Base-by-base conservation (phyloP, 1,140 invertebrate genomes). In the honey bee (Apis mellifera) region DNA sequence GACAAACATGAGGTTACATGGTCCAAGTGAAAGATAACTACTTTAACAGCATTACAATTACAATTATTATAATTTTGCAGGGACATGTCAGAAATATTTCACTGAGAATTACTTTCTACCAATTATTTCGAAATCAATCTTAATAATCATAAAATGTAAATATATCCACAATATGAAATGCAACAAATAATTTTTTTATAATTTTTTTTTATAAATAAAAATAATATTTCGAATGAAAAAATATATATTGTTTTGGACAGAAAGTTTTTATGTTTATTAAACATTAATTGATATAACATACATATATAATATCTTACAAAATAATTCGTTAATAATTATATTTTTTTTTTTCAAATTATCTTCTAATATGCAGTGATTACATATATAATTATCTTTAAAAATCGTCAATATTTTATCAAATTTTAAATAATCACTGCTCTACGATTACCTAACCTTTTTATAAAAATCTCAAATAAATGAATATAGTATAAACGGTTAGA, bases 1-100 rank as follows among this genome's bases (percentile, higher is more conserved):
- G 64, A 69, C 62, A 69, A 85, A 59, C 84, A 84, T 64, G 52
- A 3, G n/a, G 19, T 52, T 62, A 52, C 21, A 54, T 21, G 73
- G 9, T n/a, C 13, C 17, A 32, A 52, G 59, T 69, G 70, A 60
- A 70, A 64, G 70, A 70, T 74, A 70, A 70, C 83, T 78, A 69
- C 8, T 60, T 19, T 32, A 78, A 62, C 65, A 68, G 55, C 72
- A 83, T 85, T 77, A 77, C 17, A 76, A 66, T 82, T 52, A 72
- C 60, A 50, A 83, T 73, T 73, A 78, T 65, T 54, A 32, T 68
- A 62, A 62, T 83, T 62, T 19, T 9, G 21, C 9, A 60, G 9
- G 11, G 2, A 8, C 26, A n/a, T 19, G 64, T 17, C n/a, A 68
- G 26, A 55, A 73, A 73, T 60, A 54, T 59, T 60, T n/a, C 13